Evolutionary conservation across 2,888 invertebrate species (phyloP).

Genomic region (Epinotia bilunana): DNA sequence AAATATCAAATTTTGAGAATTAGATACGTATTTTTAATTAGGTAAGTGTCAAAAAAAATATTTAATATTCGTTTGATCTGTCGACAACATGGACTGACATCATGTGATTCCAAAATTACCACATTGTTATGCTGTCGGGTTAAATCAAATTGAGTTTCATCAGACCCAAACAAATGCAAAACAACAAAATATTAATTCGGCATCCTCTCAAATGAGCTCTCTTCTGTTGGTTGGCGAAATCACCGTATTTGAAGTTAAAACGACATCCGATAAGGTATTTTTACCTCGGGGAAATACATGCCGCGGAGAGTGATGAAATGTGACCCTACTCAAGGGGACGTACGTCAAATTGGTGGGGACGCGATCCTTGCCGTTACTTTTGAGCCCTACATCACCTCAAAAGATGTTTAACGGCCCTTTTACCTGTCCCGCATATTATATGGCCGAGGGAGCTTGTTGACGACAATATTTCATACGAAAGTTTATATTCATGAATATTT

Average conservation of each 20-base stretch:
- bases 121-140: background rate
- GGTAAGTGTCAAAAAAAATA: too few species aligned
- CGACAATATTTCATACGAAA: conserved; percentile 64
- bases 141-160: background rate
- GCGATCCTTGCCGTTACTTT: conserved; percentile 49
- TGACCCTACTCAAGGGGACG: conserved; percentile 57
- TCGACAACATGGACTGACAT: too few species aligned
- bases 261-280: conserved; percentile 53
- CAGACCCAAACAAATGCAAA: conserved; percentile 1
- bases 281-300: conserved; percentile 55
- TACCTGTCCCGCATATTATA: conserved; percentile 51
- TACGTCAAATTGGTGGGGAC: conserved; percentile 56
- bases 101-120: background rate
- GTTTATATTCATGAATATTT: conserved; percentile 61
- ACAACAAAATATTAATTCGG: conserved; percentile 10
- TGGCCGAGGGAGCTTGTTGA: conserved; percentile 50
- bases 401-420: conserved; percentile 52
- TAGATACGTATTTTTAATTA: too few species aligned
- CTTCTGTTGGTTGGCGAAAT: conserved; percentile 45
- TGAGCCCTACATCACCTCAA: conserved; percentile 52
- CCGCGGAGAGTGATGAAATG: conserved; percentile 56
- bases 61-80: too few species aligned
- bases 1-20: too few species aligned
- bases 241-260: conserved; percentile 51
- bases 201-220: conserved; percentile 25